phyloP scores from a whole-genome alignment of 2,113 vertebrate species.

The Megaceryle maxima region DNA sequence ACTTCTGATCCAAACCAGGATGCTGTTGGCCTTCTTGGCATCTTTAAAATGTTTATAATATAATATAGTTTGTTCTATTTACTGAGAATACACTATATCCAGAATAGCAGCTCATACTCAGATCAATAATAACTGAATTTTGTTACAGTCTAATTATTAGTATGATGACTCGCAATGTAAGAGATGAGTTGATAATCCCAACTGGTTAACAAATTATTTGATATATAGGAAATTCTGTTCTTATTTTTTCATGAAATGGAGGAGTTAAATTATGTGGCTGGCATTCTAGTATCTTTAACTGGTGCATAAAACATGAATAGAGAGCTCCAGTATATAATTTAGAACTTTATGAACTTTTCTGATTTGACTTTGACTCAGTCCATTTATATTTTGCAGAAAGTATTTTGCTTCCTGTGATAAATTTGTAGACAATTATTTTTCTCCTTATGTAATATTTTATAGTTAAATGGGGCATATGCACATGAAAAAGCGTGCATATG shows the following conservation, averaged over 20 bases:
- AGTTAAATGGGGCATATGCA: neutral
- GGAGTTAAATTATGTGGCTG: neutral
- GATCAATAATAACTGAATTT: neutral
- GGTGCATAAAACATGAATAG: neutral
- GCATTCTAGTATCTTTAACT: neutral
- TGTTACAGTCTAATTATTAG: neutral
- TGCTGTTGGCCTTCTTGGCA: too few relatives aligned
- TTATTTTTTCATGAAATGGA: neutral
- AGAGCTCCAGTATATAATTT: neutral
- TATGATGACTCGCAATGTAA: neutral
- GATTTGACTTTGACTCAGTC: neutral
- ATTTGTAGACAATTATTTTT: neutral
- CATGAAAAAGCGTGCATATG: neutral
- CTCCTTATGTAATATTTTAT: neutral
- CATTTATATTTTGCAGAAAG: neutral
- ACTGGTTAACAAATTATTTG: neutral
- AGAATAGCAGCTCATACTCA: neutral
- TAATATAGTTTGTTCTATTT: neutral
- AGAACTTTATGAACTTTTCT: neutral
- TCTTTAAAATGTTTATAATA: neutral
- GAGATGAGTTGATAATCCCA: neutral
- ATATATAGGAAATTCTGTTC: neutral
- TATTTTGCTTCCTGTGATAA: neutral
- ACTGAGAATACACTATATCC: neutral
- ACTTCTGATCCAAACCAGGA: too few relatives aligned